phyloP scores from a whole-genome alignment of 2,888 invertebrate genomes.

The Volucella inanis region DNA sequence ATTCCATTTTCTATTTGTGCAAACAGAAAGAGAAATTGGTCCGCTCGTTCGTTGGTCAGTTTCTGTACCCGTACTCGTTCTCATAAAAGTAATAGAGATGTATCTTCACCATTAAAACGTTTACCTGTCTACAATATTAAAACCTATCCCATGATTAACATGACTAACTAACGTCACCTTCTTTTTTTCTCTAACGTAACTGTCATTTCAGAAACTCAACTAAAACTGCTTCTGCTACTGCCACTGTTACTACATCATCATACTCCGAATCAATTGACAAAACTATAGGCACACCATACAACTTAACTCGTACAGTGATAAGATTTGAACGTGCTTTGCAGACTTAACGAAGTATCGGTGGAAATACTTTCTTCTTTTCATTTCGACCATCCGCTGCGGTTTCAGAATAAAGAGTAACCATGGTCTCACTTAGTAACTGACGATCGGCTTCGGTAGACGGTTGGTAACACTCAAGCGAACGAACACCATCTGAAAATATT shows the following conservation, averaged over 20 bases:
- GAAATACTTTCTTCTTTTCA: conserved; percentile 63
- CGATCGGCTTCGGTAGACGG: conserved; percentile 47
- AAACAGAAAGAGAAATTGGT: conserved; percentile 74
- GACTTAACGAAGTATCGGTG: conserved; percentile 72
- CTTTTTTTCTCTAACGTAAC: background rate
- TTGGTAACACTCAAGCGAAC: conserved; percentile 21
- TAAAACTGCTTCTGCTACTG: background rate
- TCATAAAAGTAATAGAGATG: conserved; percentile 58
- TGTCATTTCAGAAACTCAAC: conserved; percentile 29
- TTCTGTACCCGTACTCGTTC: conserved; percentile 34
- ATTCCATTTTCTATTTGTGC: conserved; percentile 66
- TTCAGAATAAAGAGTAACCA: conserved; percentile 54
- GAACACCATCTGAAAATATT: no score
- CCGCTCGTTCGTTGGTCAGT: conserved; percentile 70
- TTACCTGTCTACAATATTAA: conserved; percentile 39
- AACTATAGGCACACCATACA: conserved; percentile 15
- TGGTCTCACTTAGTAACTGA: conserved; percentile 59
- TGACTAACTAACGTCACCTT: conserved; percentile 11
- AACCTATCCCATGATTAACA: conserved; percentile 19
- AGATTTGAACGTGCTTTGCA: conserved; percentile 53
- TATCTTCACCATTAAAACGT: conserved; percentile 28
- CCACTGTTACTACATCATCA: background rate
- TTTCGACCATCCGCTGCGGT: conserved; percentile 42
- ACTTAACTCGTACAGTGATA: conserved; percentile 47
- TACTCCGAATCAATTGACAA: conserved; percentile 47